Evolutionary conservation across 2,797 vertebrate genomes (phyloP).

Genomic region (Pelobates cultripes): DNA sequence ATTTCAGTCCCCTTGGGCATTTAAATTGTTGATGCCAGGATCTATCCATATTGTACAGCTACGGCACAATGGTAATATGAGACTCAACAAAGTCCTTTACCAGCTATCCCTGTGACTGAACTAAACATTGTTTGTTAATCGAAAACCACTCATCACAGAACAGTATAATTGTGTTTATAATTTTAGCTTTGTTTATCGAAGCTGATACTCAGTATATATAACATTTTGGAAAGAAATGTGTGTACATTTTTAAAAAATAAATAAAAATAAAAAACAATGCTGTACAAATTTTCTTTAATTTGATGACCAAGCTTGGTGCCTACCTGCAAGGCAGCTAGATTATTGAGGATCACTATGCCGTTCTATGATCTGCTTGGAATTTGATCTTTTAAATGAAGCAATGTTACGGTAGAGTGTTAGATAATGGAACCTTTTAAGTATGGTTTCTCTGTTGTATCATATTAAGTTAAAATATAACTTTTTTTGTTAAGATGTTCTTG

Average conservation of each 20-base stretch:
- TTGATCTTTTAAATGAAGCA: constrained; percentile 73
- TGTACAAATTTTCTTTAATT: constrained; percentile 75
- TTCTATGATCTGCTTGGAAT: constrained; percentile 71
- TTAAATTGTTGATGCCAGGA: constrained; percentile 1
- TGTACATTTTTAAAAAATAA: constrained; percentile 69
- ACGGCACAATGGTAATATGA: constrained; percentile 73
- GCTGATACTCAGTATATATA: constrained; percentile 73
- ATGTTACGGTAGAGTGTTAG: constrained; percentile 74
- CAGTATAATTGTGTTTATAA: constrained; percentile 76
- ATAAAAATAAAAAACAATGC: constrained; percentile 63
- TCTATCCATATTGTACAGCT: constrained; percentile 72
- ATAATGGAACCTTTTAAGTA: constrained; percentile 73
- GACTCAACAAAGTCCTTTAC: constrained; percentile 64
- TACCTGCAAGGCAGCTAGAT: constrained; percentile 62
- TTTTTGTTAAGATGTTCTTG: constrained; percentile 85
- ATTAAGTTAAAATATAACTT: constrained; percentile 81
- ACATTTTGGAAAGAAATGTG: constrained; percentile 72
- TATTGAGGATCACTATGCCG: constrained; percentile 67
- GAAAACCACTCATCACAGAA: constrained; percentile 69
- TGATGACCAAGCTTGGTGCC: constrained; percentile 69
- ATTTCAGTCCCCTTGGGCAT: neutral
- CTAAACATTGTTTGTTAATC: constrained; percentile 67
- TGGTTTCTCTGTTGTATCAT: constrained; percentile 79
- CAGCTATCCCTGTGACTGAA: constrained; percentile 67
- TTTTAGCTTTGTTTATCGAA: constrained; percentile 77